These are phyloP conservation scores for Clarias batrachus DNA, from an alignment of 2,113 vertebrate species.

Conservation along the genomic window DNA sequence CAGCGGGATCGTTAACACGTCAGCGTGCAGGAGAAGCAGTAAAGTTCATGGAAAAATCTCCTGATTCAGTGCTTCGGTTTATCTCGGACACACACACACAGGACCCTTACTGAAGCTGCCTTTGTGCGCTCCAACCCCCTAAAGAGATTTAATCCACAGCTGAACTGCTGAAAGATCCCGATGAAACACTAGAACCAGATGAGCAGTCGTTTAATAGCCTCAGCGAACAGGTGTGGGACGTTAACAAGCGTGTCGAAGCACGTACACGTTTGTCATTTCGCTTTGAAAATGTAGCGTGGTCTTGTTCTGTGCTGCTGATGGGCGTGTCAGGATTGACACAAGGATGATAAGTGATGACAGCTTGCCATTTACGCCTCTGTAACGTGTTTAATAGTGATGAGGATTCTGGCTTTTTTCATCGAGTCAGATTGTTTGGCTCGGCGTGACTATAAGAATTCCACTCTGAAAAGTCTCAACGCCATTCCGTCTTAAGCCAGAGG, in stretches of 20 bases:
- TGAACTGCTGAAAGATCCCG: constrained; percentile 16
- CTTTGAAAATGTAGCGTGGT: neutral
- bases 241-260: constrained; percentile 25
- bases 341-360: neutral
- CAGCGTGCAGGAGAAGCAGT: neutral
- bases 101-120: neutral
- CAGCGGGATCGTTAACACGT: neutral
- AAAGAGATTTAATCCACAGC: neutral
- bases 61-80: neutral
- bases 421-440: neutral
- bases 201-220: neutral
- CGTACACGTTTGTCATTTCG: neutral
- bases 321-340: constrained; percentile 1
- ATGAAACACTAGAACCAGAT: constrained; percentile 16
- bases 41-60: neutral
- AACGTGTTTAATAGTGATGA: neutral
- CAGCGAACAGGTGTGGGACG: constrained; percentile 27
- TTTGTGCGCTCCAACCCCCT: neutral
- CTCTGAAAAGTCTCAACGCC: neutral
- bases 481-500: neutral
- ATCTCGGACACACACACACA: neutral
- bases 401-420: neutral
- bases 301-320: neutral
- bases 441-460: neutral
- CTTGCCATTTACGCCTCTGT: neutral